Base-by-base conservation (phyloP, 2,113 vertebrate species). In the Trogon melanurus region DNA sequence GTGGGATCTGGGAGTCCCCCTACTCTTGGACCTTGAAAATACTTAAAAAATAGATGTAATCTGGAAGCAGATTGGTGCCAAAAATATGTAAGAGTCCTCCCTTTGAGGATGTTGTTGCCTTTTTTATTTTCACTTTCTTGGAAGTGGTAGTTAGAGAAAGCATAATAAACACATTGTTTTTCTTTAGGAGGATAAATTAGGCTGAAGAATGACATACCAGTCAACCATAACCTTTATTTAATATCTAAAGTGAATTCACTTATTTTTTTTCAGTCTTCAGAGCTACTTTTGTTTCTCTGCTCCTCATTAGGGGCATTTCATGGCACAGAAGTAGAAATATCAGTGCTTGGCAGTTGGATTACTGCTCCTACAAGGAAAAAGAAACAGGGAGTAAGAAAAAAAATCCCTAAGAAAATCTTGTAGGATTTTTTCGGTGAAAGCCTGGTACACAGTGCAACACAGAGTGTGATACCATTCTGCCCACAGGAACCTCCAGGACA, bases 11-110 rank as follows among this genome's bases (percentile, higher is more conserved):
- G 85, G 93, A 89, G 92, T 91, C 88, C 78, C 71, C 48, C 45
- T 91, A 86, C 53, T 50, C 73, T 57, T 85, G 66, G 91, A 90
- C 86, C 95, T 97, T 98, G 94, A 97, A 97, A 97, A 94, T 85
- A 88, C 92, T 97, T 97, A 73, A 95, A 94, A 95, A 93, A 83
- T 86, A 96, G 64, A 97, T 84, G 69, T 73, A 89, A 95, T 96
- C 92, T 97, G 91, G 95, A 96, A 96, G 79, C 34, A 92, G 92
- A 72, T 88, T 54, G 48, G 47, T 94, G 92, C 95, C 60, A 93
- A 95, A 96, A 93, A 67, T 80, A 84, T 56, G 47, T 84, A 94
- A 86, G 51, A 89, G 74, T 85, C 82, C 88, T 93, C 93, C 89
- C 93, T 89, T 85, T 93, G 93, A 93, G 88, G 83, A 90, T 92